phyloP scores from a whole-genome alignment of 2,888 invertebrate species.

The Tetranychus truncatus region DNA sequence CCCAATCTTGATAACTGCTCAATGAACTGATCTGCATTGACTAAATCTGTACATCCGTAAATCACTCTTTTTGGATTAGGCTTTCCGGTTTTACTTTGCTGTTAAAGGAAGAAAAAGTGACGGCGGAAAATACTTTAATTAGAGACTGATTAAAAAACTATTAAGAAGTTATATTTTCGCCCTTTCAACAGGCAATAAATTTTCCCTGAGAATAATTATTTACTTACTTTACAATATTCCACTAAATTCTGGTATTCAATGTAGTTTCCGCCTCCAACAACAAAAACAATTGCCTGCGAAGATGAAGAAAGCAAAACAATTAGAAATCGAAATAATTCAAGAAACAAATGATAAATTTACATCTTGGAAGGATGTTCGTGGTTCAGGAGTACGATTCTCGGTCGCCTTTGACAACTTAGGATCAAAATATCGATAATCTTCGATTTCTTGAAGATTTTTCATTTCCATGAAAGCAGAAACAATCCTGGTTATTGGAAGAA shows the following conservation, averaged over 20 bases:
- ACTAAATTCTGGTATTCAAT: slow-evolving; percentile 97
- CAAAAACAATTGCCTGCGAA: slow-evolving; percentile 58
- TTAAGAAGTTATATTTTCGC: background rate
- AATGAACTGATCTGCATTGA: slow-evolving; percentile 81
- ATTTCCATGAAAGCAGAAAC: slow-evolving; percentile 75
- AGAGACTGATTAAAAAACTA: background rate
- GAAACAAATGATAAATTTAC: slow-evolving; percentile 21
- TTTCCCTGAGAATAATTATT: background rate
- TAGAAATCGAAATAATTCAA: background rate
- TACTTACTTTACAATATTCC: slow-evolving; percentile 64
- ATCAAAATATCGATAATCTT: slow-evolving; percentile 82
- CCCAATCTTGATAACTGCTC: slow-evolving; percentile 43
- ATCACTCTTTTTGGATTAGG: slow-evolving; percentile 41
- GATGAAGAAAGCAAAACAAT: slow-evolving; percentile 15
- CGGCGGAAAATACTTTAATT: background rate
- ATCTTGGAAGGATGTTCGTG: slow-evolving; percentile 41
- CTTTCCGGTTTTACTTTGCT: slow-evolving; percentile 16
- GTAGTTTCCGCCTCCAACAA: slow-evolving; percentile 89
- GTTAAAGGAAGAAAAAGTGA: slow-evolving; percentile 13
- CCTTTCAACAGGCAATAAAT: too few species aligned
- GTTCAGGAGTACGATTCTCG: slow-evolving; percentile 25
- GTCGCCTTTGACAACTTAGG: slow-evolving; percentile 63
- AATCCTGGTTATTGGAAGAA: slow-evolving; percentile 76
- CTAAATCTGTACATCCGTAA: slow-evolving; percentile 84
- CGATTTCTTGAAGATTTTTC: slow-evolving; percentile 52